These are phyloP conservation scores for Microtus richardsoni DNA, from an alignment of 2,113 vertebrate species.

Conservation along the genomic window DNA sequence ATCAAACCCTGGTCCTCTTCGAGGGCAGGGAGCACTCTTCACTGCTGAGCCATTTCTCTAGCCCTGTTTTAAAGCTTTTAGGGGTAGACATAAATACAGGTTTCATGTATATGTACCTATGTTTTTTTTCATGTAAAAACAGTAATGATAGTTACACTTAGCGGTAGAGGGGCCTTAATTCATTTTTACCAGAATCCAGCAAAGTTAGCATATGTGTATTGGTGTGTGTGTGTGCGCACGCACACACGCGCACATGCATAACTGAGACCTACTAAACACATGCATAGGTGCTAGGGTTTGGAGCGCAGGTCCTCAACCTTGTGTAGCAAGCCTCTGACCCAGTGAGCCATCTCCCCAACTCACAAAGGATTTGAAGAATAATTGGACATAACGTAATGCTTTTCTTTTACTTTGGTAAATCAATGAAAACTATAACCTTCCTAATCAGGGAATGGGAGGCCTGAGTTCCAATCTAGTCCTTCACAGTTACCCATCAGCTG, in stretches of 20 bases:
- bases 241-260: neutral
- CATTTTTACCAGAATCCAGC: neutral
- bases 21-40: neutral
- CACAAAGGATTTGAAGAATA: neutral
- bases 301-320: neutral
- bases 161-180: neutral
- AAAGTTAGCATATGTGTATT: neutral
- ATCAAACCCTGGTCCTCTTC: neutral
- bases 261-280: neutral
- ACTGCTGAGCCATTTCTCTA: neutral
- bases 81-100: neutral
- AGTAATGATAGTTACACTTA: neutral
- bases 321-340: neutral
- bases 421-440: neutral
- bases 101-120: neutral
- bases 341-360: neutral
- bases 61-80: neutral
- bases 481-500: neutral
- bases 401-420: neutral
- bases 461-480: neutral
- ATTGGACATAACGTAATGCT: neutral
- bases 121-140: neutral
- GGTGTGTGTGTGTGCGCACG: neutral
- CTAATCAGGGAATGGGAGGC: neutral
- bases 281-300: neutral